Percentiles rank a stretch among this genome's conserved stretches.
phyloP scores from a whole-genome alignment of 2,113 vertebrate genomes.

The Hucho hucho region DNA sequence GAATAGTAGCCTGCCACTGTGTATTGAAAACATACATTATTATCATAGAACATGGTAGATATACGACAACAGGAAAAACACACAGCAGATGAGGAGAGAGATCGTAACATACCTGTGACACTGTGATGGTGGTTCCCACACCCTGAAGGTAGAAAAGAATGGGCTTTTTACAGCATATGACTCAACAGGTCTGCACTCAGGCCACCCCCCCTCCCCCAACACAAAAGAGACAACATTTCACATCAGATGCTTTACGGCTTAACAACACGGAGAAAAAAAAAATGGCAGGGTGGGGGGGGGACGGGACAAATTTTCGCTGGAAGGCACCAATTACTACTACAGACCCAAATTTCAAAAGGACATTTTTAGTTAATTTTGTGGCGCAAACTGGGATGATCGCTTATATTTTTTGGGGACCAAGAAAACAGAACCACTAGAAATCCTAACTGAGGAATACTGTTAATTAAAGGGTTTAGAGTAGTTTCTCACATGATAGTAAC shows the following conservation, averaged over 20 bases:
- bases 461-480: no score
- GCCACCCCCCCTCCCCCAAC: constrained; percentile 16
- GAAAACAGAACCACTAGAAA: no score
- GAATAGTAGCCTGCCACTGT: no score
- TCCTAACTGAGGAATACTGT: no score
- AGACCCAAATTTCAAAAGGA: no score
- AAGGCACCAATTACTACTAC: no score
- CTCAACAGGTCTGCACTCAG: constrained; percentile 30
- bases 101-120: constrained; percentile 54
- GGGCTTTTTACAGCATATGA: constrained; percentile 41
- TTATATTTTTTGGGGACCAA: no score
- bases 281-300: background rate
- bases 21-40: no score
- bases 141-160: constrained; percentile 53
- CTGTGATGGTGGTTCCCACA: constrained; percentile 50
- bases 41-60: no score
- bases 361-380: background rate
- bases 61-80: background rate
- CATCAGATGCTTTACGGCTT: background rate
- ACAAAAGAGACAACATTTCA: constrained; percentile 21
- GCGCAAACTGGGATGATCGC: background rate
- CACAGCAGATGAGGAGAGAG: constrained; percentile 17
- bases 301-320: background rate
- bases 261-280: background rate
- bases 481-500: no score